Evolutionary conservation across 1,140 invertebrate species (phyloP), one percentile per base, ranked within the genome.

Genomic region (Ericerus pela): DNA sequence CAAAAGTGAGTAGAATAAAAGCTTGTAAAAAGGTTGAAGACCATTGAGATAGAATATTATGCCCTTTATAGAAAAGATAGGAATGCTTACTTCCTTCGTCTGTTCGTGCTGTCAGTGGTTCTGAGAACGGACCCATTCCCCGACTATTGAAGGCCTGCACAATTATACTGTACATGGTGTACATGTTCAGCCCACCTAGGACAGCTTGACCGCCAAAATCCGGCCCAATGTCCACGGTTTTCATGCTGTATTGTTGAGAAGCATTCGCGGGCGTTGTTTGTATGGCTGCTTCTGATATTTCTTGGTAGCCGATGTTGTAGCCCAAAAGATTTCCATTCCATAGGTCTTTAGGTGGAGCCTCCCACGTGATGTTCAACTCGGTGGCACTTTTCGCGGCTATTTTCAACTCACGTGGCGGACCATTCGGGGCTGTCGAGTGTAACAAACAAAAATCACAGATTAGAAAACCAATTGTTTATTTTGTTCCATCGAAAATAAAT

Each of bases 111-210:
- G 81, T 78, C 24, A 86, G 79, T 62, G 89, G 85, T 11, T 82
- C 77, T 2, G 87, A 92, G 18, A 83, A 78, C 1, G 91, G 91
- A 27, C 92, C 91, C 38, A 84, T 79, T 1, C 93, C 93, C 60
- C 88, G 77, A 30, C 83, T 84, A 63, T 96, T 97, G 66, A 89
- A 95, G 2, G 91, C 88, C 68, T 95, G 89, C 0, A 96, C 86
- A 27, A 92, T 81, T 1, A 95, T 79, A 41, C 80, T 81, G 68
- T 95, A 95, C n/a, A 81, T 78, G 0, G 89, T 86, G 68, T 80
- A 92, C 68, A 90, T 90, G 64, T 83, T 78, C 27, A 96, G 71
- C 18, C 79, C 81, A 37, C 76, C 73, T 6, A 87, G 67, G 0
- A 74, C 71, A 3, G 76, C 71, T 53, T 82, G 79, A 3, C 81